These are phyloP conservation scores for crab-eating macaque (Macaca fascicularis) DNA, from an alignment of 2,113 vertebrate genomes.

Conservation along the genomic window T2T-MFA8v1.1 NC_088391.1:104327001-104327500, in stretches of 20 bases:
- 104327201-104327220: conserved; percentile 77
- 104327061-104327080: neutral
- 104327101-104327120: conserved; percentile 92
- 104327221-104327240: neutral
- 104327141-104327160: conserved; percentile 97
- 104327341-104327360: too few relatives aligned
- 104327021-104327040: neutral
- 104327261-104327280: too few relatives aligned
- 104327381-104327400: neutral
- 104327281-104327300: too few relatives aligned
- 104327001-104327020: neutral
- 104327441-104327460: too few relatives aligned
- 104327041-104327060: too few relatives aligned
- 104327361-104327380: neutral
- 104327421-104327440: neutral
- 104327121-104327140: conserved; percentile 92
- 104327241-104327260: neutral
- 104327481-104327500: too few relatives aligned
- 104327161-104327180: conserved; percentile 98
- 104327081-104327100: conserved; percentile 89
- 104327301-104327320: too few relatives aligned
- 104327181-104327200: conserved; percentile 98
- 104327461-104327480: neutral
- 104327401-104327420: neutral
- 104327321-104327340: too few relatives aligned